A percentile compares a stretch with the other conserved stretches of the same genome.
Conservation (phyloP, 2,888 invertebrate species). For the Argyresthia albistria region DNA sequence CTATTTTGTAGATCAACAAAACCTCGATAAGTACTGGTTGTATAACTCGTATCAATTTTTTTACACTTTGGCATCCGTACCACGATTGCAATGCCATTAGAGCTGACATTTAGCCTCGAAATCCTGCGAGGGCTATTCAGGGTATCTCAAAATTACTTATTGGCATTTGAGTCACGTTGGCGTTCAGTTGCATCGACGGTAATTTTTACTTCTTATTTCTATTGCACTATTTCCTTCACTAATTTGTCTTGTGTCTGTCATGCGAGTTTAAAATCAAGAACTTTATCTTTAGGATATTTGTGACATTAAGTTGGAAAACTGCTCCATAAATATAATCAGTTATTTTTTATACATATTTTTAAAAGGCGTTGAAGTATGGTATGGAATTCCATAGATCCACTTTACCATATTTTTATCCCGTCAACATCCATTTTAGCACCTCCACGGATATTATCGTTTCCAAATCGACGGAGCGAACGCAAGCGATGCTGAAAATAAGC, state of each 20-base stretch:
- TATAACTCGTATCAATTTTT: conserved; percentile 9
- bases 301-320: too few relatives aligned
- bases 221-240: conserved; percentile 59
- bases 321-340: too few relatives aligned
- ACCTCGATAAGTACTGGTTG: too few relatives aligned
- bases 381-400: too few relatives aligned
- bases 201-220: conserved; percentile 70
- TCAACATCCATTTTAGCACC: conserved; percentile 16
- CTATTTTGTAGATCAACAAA: too few relatives aligned
- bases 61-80: conserved; percentile 41
- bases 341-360: too few relatives aligned
- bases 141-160: conserved; percentile 69
- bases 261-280: not conserved
- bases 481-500: conserved; percentile 37
- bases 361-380: too few relatives aligned
- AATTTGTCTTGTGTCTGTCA: conserved; percentile 43
- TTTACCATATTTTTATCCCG: not conserved
- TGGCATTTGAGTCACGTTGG: conserved; percentile 62
- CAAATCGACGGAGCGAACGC: conserved; percentile 25
- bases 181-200: conserved; percentile 48
- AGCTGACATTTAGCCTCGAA: conserved; percentile 55
- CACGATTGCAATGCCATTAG: conserved; percentile 62
- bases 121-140: conserved; percentile 43
- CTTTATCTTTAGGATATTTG: too few relatives aligned
- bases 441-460: conserved; percentile 36